Percentiles rank a stretch among this genome's conserved stretches.
Evolutionary conservation across 2,113 vertebrate genomes (phyloP).

Genomic region (Myrmecobius fasciatus): DNA sequence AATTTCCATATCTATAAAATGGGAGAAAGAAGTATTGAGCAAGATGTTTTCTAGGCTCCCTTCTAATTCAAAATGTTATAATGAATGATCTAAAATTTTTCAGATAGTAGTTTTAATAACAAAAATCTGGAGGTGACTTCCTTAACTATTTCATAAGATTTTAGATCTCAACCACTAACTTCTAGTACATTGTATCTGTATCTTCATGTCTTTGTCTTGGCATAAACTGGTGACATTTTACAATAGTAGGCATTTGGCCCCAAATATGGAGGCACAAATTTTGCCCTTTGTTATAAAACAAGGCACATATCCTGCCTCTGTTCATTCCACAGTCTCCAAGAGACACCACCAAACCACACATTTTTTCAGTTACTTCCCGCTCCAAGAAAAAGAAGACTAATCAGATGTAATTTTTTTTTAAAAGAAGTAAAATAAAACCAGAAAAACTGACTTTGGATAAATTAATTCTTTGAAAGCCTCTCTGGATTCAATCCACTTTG

Average conservation of each 20-base stretch:
- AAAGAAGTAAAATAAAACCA: background rate
- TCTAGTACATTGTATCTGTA: background rate
- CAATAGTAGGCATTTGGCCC: background rate
- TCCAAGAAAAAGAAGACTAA: background rate
- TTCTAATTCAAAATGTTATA: background rate
- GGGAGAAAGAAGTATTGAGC: background rate
- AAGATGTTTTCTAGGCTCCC: background rate
- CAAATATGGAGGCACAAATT: background rate
- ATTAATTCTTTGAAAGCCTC: conserved; percentile 31
- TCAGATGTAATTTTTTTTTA: background rate
- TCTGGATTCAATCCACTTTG: conserved; percentile 34
- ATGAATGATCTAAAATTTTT: background rate
- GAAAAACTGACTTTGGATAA: background rate
- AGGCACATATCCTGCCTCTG: background rate
- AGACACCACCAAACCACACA: background rate
- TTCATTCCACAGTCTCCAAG: background rate
- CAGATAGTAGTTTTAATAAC: background rate
- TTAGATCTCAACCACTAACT: background rate
- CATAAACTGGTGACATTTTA: background rate
- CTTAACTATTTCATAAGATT: background rate
- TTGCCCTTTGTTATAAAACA: background rate
- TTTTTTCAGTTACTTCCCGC: conserved; percentile 13
- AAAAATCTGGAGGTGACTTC: background rate
- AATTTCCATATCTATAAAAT: background rate
- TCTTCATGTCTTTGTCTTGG: background rate